Evolutionary conservation across 2,888 invertebrate species (phyloP), one percentile per base, ranked within the genome.

Genomic region (Tiliacea aurago): DNA sequence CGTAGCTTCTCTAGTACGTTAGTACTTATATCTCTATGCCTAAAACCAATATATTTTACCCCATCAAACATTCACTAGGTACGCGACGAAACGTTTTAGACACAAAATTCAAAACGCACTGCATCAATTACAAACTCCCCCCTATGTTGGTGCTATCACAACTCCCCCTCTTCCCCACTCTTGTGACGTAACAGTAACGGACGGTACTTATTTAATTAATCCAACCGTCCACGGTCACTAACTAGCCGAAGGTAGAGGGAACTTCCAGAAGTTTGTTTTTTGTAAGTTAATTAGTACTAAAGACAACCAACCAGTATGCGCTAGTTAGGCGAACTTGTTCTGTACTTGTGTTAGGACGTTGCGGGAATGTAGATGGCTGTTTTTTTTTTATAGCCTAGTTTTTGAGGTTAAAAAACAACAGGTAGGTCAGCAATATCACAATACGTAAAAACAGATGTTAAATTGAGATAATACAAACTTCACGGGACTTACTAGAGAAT

Each of bases 241-340:
- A 87, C 86, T 83, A 86, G 53, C 76, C 64, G 75, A 83, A 87
- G 85, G 87, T 86, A 81, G 70, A 71, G 37, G 53, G 73, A 88
- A 86, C 78, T 87, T 84, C 67, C 49, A 78, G 63, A 90, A 90
- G 88, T 91, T 90, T 90, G 89, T 90, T 90, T 92, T 91, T 90
- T 89, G 90, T 87, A 88, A 83, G 89, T 88, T 91, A 90, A 91
- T 91, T 91, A 91, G 89, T 84, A 85, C 84, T 85, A 88, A 91
- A 91, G 89, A 90, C 89, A 91, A 89, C 89, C 86, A 88, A 79
- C 81, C 81, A 73, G 78, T 73, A 78, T 78, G 28, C 73, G 76
- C 68, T 85, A 84, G 86, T 89, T 86, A 86, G 73, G 43, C 62
- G 63, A 76, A 81, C 73, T 85, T 80, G 51, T 55, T 59, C 41